These are phyloP conservation scores for Melangyna quadrimaculata DNA, from an alignment of 2,888 invertebrate species.

Conservation along the genomic window DNA sequence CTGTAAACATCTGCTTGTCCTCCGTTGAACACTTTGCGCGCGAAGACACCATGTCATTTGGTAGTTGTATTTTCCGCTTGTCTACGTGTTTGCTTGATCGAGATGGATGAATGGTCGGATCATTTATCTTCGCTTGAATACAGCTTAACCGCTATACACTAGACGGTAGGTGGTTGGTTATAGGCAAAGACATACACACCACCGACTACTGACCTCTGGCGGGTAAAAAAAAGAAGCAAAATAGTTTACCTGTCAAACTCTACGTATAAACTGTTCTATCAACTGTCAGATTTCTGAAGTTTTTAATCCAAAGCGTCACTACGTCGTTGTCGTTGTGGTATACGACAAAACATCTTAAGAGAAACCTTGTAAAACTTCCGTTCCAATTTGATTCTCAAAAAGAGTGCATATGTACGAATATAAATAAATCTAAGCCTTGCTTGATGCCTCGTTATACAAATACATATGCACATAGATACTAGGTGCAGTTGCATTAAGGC, in stretches of 20 bases:
- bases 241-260: slow-evolving; percentile 47
- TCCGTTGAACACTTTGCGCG: slow-evolving; percentile 43
- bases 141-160: background rate
- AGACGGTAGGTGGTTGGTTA: slow-evolving; percentile 18
- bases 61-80: slow-evolving; percentile 35
- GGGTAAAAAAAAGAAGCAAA: background rate
- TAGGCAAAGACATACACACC: background rate
- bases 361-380: slow-evolving; percentile 67
- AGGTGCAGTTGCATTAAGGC: slow-evolving; percentile 68
- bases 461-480: background rate
- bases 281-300: slow-evolving; percentile 54
- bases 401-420: slow-evolving; percentile 1
- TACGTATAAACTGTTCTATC: slow-evolving; percentile 30
- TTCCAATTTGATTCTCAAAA: slow-evolving; percentile 45
- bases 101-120: slow-evolving; percentile 58
- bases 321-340: background rate
- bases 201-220: slow-evolving; percentile 56
- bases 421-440: slow-evolving; percentile 1
- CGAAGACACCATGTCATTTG: slow-evolving; percentile 64
- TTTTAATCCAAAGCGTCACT: slow-evolving; percentile 50
- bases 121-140: slow-evolving; percentile 46
- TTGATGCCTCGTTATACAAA: slow-evolving; percentile 23
- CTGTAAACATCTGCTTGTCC: slow-evolving; percentile 66
- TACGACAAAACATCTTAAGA: slow-evolving; percentile 28
- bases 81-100: slow-evolving; percentile 41